These are phyloP conservation scores for Zoroaster sp. DNA, from an alignment of 53 echinoderm and acorn worm species.

Conservation along the genomic window DNA sequence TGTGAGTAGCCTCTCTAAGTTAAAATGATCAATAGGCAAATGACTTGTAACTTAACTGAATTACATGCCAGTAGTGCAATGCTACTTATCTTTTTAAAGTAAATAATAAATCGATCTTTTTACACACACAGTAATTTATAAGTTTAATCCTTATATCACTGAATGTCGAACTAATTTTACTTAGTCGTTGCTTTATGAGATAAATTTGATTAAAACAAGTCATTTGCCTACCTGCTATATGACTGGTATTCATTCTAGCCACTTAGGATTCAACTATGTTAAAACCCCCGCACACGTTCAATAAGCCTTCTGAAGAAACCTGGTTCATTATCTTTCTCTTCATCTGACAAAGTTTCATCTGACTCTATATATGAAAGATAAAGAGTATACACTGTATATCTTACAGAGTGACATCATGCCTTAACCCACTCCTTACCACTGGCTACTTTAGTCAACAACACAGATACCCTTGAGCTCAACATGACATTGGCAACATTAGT, in stretches of 20 bases:
- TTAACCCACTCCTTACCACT: too few species aligned
- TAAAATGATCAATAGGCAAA: constrained; percentile 12
- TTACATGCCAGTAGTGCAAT: background rate
- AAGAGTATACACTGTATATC: background rate
- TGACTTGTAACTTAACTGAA: constrained; percentile 17
- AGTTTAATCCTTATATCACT: background rate
- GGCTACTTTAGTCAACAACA: too few species aligned
- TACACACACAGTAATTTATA: background rate
- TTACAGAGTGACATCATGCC: too few species aligned
- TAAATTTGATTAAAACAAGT: background rate
- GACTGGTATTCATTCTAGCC: constrained; percentile 23
- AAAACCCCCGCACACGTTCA: constrained; percentile 65
- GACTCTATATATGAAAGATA: constrained; percentile 49
- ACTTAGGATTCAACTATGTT: background rate
- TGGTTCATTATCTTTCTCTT: constrained; percentile 75
- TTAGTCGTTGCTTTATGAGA: too few species aligned
- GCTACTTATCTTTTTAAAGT: background rate
- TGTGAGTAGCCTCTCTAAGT: background rate
- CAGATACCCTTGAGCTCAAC: background rate
- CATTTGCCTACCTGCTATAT: constrained; percentile 56
- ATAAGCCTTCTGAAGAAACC: constrained; percentile 85
- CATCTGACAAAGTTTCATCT: constrained; percentile 67
- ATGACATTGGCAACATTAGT: too few species aligned
- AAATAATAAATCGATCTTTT: background rate
- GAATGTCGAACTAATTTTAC: background rate